These are phyloP conservation scores for Distichodus sexfasciatus DNA, from an alignment of 2,797 vertebrate genomes.

Conservation along the genomic window DNA sequence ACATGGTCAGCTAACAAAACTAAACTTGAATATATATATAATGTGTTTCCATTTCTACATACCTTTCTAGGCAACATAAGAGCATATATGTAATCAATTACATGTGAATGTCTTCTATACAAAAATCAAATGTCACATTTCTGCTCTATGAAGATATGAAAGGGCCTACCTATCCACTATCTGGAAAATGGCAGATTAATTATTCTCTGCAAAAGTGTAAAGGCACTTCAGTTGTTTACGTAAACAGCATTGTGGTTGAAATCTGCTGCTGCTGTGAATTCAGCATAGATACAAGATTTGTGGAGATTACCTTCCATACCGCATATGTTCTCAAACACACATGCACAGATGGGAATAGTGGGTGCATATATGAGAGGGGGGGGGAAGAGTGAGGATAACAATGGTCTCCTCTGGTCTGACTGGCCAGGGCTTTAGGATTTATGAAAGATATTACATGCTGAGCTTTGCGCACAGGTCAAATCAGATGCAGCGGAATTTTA, in stretches of 20 bases:
- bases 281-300: background rate
- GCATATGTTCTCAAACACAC: background rate
- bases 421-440: background rate
- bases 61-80: too few species aligned
- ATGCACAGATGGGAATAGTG: background rate
- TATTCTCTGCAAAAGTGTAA: background rate
- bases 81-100: too few species aligned
- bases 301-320: background rate
- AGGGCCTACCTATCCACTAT: too few species aligned
- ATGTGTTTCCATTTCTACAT: too few species aligned
- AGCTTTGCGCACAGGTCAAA: background rate
- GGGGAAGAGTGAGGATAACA: background rate
- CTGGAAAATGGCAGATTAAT: too few species aligned
- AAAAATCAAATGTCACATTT: too few species aligned
- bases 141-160: too few species aligned
- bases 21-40: too few species aligned
- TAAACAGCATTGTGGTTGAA: background rate
- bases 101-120: too few species aligned
- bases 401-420: background rate
- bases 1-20: too few species aligned
- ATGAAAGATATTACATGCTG: background rate
- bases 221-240: background rate
- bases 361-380: conserved; percentile 21
- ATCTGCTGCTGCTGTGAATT: background rate
- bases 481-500: background rate